Percentiles rank a stretch among this genome's conserved stretches.
phyloP scores from a whole-genome alignment of 2,113 vertebrate species.

The Odontophorus gujanensis region DNA sequence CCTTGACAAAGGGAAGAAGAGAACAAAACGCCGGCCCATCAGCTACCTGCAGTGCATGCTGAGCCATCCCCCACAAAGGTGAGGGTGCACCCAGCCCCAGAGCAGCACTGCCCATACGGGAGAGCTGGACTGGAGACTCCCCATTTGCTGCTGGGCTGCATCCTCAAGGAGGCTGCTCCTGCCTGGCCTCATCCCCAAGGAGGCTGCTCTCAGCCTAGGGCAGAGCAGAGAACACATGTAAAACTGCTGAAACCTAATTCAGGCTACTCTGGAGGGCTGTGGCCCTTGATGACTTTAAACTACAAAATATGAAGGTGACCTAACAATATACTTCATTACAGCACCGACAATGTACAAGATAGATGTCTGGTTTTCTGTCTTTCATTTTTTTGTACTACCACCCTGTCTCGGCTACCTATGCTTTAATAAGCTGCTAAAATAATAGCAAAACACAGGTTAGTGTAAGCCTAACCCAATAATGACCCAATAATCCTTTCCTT shows the following conservation, averaged over 20 bases:
- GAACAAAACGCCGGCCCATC: not conserved
- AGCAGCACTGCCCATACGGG: not conserved
- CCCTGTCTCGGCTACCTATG: not conserved
- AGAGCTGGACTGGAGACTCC: not conserved
- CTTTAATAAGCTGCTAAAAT: not conserved
- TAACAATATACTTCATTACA: not conserved
- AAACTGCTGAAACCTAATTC: not conserved
- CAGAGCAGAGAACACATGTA: no score
- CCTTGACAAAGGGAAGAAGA: slow-evolving; percentile 73
- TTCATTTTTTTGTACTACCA: not conserved
- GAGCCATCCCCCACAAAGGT: not conserved
- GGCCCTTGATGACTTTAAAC: not conserved
- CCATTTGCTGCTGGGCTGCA: not conserved
- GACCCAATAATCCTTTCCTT: not conserved
- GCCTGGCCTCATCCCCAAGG: not conserved
- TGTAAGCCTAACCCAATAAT: not conserved
- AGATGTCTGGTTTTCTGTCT: not conserved
- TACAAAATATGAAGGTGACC: not conserved
- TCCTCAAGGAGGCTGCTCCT: not conserved
- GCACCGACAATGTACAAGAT: not conserved
- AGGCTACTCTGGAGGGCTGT: not conserved
- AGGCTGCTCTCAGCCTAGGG: not conserved
- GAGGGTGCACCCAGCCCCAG: not conserved
- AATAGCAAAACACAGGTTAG: not conserved
- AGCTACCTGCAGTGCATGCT: not conserved